phyloP scores from a whole-genome alignment of 2,888 invertebrate species.

The Polylopha cassiicola region DNA sequence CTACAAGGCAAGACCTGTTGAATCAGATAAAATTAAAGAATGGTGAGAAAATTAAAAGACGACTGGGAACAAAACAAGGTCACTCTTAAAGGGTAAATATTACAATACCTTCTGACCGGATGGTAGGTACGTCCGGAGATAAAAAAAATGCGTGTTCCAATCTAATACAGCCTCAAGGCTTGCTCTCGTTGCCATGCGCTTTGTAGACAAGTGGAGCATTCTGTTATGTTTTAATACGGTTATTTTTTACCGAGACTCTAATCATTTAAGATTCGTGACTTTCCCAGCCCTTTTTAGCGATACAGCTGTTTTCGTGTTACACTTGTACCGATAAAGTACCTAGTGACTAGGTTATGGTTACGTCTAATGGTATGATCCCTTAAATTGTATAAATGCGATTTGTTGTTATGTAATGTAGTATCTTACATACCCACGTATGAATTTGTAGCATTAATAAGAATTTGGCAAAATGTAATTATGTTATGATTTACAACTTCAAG shows the following conservation, averaged over 20 bases:
- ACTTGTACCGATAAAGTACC: too few species aligned
- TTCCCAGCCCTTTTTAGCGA: slow-evolving; percentile 38
- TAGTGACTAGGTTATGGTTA: too few species aligned
- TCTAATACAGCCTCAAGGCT: slow-evolving; percentile 45
- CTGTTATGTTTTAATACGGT: slow-evolving; percentile 72
- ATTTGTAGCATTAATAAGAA: too few species aligned
- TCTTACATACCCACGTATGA: too few species aligned
- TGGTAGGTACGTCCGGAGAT: slow-evolving; percentile 28
- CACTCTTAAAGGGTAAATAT: slow-evolving; percentile 15
- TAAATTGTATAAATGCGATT: too few species aligned
- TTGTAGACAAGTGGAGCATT: slow-evolving; percentile 68
- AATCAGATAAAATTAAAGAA: slow-evolving; percentile 10
- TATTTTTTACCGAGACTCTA: slow-evolving; percentile 60
- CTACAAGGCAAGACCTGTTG: slow-evolving; percentile 14
- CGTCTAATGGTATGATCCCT: too few species aligned
- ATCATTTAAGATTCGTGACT: slow-evolving; percentile 51
- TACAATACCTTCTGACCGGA: slow-evolving; percentile 15
- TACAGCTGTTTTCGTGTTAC: too few species aligned
- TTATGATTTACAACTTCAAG: too few species aligned
- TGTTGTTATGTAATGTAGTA: too few species aligned
- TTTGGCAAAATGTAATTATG: too few species aligned
- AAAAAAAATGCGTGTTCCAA: slow-evolving; percentile 39
- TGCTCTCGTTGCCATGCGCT: slow-evolving; percentile 51
- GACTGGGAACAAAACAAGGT: slow-evolving; percentile 22
- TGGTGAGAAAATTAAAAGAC: slow-evolving; percentile 20